Base-by-base conservation (phyloP, 2,113 vertebrate species). In the Lonchura striata region DNA sequence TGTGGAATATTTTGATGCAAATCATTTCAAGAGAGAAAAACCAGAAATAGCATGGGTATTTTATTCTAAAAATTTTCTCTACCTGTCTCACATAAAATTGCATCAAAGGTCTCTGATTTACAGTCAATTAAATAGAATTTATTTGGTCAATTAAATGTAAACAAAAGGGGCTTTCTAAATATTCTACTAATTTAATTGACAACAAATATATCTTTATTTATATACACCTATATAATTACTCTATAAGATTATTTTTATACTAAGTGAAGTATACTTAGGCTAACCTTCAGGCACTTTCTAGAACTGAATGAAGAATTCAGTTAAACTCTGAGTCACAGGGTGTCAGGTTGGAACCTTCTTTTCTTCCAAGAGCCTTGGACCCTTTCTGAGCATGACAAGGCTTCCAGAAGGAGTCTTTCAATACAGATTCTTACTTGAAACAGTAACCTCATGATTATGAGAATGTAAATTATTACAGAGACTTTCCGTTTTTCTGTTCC, bases 121-220 rank as follows among this genome's bases (percentile, higher is more conserved):
- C 7, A 65, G 13, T 39, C 9, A 87, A 39, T 68, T 64, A 60
- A 68, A 77, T n/a, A 27, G 2, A 47, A 50, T 41, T 24, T 56
- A 47, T 65, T 83, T 27, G 69, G 13, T 21, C 33, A 71, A 41
- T 52, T n/a, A n/a, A 83, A 60, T 56, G 10, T 16, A 72, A 68
- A 59, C 1, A 53, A 64, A 77, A 20, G 2, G 4, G 3, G 1
- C 4, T 33, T 74, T 31, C 4, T 1, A 21, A 53, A 60, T n/a
- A 56, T 37, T 68, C 12, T 72, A 1, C 1, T 42, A 17, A 41
- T 41, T 44, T 57, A 41, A 44, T 52, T 47, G 10, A 23, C 5
- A 78, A 49, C 4, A 81, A 53, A 68, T 28, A 35, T 10, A 11
- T 49, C 3, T 54, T 44, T 59, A n/a, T 59, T 63, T 7, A 39